Percentiles rank a stretch among this genome's conserved stretches.
These are phyloP conservation scores for Ophonus ardosiacus DNA, from an alignment of 2,888 invertebrate species.

Conservation along the genomic window DNA sequence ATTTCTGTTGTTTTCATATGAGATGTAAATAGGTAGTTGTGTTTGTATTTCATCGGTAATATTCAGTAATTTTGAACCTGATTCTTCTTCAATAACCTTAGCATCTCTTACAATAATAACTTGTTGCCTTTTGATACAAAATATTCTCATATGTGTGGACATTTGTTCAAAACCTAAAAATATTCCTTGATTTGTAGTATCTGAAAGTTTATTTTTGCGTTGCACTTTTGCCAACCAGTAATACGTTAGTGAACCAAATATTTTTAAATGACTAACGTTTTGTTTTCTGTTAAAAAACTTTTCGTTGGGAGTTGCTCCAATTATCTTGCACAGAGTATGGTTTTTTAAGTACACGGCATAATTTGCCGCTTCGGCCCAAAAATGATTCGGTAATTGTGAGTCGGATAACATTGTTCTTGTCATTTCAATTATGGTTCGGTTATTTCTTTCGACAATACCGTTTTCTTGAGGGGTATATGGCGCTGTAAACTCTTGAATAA, in stretches of 20 bases:
- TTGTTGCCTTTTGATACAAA: not conserved
- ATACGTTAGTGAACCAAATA: too few species aligned
- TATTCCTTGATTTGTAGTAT: slow-evolving; percentile 13
- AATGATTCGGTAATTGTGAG: not conserved
- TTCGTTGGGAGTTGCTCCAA: not conserved
- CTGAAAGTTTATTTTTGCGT: slow-evolving; percentile 19
- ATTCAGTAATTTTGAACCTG: slow-evolving; percentile 13
- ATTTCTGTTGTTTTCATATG: not conserved
- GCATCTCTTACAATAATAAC: slow-evolving; percentile 16
- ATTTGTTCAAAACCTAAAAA: slow-evolving; percentile 3
- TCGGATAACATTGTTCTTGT: not conserved
- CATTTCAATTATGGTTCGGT: slow-evolving; percentile 18
- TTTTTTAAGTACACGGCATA: slow-evolving; percentile 28
- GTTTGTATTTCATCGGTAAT: not conserved
- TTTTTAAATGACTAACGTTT: slow-evolving; percentile 5
- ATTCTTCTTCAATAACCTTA: slow-evolving; percentile 2
- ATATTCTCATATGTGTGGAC: not conserved
- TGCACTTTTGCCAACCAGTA: too few species aligned
- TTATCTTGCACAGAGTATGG: not conserved
- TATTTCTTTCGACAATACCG: not conserved
- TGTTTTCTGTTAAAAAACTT: slow-evolving; percentile 2
- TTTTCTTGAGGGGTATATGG: slow-evolving; percentile 11
- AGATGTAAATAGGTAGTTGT: not conserved
- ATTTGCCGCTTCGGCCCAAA: slow-evolving; percentile 26
- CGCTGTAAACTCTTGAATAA: not conserved